These are phyloP conservation scores for Misgurnus anguillicaudatus DNA, from an alignment of 2,113 vertebrate species.

Conservation along the genomic window DNA sequence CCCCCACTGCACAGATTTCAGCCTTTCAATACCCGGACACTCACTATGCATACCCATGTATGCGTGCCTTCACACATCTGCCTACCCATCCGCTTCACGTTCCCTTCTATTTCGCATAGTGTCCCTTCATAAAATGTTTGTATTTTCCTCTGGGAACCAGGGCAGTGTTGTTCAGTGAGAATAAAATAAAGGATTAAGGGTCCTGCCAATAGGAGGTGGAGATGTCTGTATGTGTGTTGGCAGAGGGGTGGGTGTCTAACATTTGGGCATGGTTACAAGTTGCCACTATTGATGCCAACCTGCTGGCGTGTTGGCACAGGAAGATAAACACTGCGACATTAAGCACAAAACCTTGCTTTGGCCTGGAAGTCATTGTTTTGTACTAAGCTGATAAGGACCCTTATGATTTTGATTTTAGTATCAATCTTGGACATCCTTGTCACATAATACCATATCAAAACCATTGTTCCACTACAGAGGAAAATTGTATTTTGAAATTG, in stretches of 20 bases:
- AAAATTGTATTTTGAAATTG: not conserved
- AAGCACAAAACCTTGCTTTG: not conserved
- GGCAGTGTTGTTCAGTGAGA: constrained; percentile 35
- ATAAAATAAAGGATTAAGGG: constrained; percentile 53
- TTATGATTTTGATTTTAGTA: not conserved
- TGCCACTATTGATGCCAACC: constrained; percentile 24
- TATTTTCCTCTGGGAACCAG: constrained; percentile 47
- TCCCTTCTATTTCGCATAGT: constrained; percentile 17
- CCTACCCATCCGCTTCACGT: constrained; percentile 25
- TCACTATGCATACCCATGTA: constrained; percentile 44
- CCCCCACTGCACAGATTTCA: constrained; percentile 62
- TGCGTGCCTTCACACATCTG: constrained; percentile 51
- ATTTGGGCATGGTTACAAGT: constrained; percentile 42
- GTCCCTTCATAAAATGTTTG: constrained; percentile 49
- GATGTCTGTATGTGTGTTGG: constrained; percentile 15
- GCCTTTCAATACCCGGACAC: constrained; percentile 55
- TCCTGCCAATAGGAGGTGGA: constrained; percentile 37
- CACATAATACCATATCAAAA: not conserved
- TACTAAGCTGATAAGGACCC: constrained; percentile 3
- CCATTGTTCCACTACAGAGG: not conserved
- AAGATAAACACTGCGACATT: constrained; percentile 36
- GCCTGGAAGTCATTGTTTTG: not conserved
- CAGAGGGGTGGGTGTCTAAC: not conserved
- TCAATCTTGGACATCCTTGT: not conserved
- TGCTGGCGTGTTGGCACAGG: constrained; percentile 29